Percentiles rank a stretch among this genome's conserved stretches.
Conservation (phyloP, 2,113 vertebrate genomes). For the Cnemophilus loriae region DNA sequence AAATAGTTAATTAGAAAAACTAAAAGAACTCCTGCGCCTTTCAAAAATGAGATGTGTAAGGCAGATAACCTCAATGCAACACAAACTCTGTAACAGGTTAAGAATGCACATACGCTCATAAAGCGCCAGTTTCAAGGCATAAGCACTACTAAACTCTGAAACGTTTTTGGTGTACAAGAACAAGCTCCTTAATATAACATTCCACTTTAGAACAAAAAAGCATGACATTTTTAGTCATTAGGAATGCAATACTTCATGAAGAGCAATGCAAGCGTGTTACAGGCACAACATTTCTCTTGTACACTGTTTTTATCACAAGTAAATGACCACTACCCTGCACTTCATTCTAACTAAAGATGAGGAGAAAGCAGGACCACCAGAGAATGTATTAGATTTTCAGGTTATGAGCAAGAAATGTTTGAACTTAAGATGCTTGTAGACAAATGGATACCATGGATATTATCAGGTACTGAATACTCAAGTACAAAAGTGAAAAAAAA, state of each 20-base stretch:
- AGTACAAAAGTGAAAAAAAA: not conserved
- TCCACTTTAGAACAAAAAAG: not conserved
- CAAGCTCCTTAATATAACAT: not conserved
- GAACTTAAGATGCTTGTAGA: not conserved
- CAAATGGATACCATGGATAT: not conserved
- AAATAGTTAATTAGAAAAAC: not conserved
- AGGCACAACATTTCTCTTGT: not conserved
- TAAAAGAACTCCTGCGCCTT: not conserved
- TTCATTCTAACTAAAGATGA: not conserved
- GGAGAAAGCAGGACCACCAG: not conserved
- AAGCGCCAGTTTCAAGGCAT: not conserved
- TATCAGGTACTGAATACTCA: not conserved
- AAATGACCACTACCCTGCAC: not conserved
- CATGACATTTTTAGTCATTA: not conserved
- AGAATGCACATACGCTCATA: not conserved
- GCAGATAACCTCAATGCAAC: not conserved
- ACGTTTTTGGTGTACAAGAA: not conserved
- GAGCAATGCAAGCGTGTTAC: not conserved
- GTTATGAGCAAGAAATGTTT: not conserved
- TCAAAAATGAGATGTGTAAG: not conserved
- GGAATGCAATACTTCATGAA: not conserved
- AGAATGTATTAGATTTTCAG: not conserved
- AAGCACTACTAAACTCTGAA: not conserved
- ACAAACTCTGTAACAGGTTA: not conserved
- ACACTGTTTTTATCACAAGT: not conserved